These are phyloP conservation scores for Masnerella sp. DNA, from an alignment of 2,888 invertebrate species.

Conservation along the genomic window DNA sequence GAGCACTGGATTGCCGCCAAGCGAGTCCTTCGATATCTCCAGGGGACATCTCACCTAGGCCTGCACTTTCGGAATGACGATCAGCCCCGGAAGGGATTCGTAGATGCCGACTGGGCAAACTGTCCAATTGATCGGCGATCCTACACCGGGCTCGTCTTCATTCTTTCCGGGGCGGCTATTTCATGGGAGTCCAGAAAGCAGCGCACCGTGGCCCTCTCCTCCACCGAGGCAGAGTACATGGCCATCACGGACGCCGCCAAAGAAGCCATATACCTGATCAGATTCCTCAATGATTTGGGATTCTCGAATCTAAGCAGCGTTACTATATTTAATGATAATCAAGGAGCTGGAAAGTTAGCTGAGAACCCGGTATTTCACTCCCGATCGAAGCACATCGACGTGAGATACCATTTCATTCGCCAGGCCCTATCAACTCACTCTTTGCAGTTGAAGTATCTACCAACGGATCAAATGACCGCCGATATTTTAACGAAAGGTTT, in stretches of 20 bases:
- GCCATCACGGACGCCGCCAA: constrained; percentile 15
- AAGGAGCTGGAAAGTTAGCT: not conserved
- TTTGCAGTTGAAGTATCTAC: too few species aligned
- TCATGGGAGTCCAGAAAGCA: constrained; percentile 4
- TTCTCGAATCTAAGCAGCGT: not conserved
- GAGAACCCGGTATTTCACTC: constrained; percentile 11
- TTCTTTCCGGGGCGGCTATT: not conserved
- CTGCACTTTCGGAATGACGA: too few species aligned
- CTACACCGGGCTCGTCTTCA: not conserved
- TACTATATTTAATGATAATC: not conserved
- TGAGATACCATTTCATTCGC: constrained; percentile 9
- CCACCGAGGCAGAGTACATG: constrained; percentile 36
- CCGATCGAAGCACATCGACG: constrained; percentile 14
- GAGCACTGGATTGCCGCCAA: too few species aligned
- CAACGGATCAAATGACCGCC: too few species aligned
- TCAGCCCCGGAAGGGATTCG: too few species aligned
- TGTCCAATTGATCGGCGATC: too few species aligned
- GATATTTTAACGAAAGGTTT: too few species aligned
- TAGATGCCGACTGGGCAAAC: not conserved
- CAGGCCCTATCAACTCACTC: too few species aligned
- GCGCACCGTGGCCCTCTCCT: constrained; percentile 16
- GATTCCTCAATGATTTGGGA: constrained; percentile 7
- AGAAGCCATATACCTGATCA: constrained; percentile 15
- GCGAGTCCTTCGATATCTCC: too few species aligned
- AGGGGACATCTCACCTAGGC: too few species aligned